Evolutionary conservation across 2,888 invertebrate genomes (phyloP).

Genomic region (Myathropa florea): DNA sequence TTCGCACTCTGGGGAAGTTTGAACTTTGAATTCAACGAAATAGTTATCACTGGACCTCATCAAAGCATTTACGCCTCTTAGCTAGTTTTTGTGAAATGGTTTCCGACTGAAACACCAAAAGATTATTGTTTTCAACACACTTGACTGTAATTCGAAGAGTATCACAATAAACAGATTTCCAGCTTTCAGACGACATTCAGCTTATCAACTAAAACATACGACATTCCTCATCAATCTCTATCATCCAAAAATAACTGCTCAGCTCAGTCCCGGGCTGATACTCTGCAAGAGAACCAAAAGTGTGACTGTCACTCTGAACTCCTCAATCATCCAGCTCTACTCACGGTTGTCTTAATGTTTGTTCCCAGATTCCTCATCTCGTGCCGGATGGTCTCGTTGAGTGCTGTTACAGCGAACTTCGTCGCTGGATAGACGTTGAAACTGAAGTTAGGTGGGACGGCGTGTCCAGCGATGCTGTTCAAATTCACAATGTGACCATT

Average conservation of each 20-base stretch:
- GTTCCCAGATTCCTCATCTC: slow-evolving; percentile 76
- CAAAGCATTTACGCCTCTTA: too few species aligned
- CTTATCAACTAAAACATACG: too few species aligned
- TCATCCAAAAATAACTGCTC: neutral
- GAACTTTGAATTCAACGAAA: too few species aligned
- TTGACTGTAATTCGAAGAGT: too few species aligned
- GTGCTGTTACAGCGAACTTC: slow-evolving; percentile 78
- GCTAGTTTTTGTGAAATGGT: too few species aligned
- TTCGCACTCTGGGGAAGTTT: too few species aligned
- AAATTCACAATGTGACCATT: slow-evolving; percentile 81
- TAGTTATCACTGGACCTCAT: too few species aligned
- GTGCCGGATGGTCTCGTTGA: slow-evolving; percentile 77
- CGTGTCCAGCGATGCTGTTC: slow-evolving; percentile 74
- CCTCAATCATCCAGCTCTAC: slow-evolving; percentile 29
- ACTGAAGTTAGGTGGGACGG: slow-evolving; percentile 46
- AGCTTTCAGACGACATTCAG: too few species aligned
- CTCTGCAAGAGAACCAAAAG: slow-evolving; percentile 18
- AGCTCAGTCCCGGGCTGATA: slow-evolving; percentile 38
- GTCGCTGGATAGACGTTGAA: slow-evolving; percentile 76
- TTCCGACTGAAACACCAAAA: too few species aligned
- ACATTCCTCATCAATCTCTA: too few species aligned
- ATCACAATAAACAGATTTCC: too few species aligned
- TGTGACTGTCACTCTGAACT: neutral
- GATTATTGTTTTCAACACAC: too few species aligned
- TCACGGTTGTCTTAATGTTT: slow-evolving; percentile 79